Evolutionary conservation across 1,140 invertebrate genomes (phyloP), one percentile per base, ranked within the genome.

Genomic region (Brachionus calyciflorus): DNA sequence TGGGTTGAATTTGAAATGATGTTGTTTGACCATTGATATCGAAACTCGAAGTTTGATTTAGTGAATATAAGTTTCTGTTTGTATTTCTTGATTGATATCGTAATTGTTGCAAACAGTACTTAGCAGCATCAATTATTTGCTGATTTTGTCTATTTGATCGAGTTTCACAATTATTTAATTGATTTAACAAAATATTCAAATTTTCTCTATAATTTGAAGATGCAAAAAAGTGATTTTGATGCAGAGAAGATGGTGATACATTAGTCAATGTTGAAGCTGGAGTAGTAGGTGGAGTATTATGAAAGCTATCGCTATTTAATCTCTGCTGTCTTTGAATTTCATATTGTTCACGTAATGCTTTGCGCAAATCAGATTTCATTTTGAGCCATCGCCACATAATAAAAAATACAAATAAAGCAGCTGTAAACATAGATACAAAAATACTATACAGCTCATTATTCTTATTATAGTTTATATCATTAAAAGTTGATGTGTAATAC

Each of bases 301-400:
- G 26, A 44, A 37, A 65, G 40, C 40, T 44, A 7, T 5, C 21
- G 10, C 19, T 63, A 24, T 44, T 41, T 14, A 44, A 12, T 26
- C 40, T 44, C 21, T 65, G 60, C 12, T 63, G 57, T 63, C 26
- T 14, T 24, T 65, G 37, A 14, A 65, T 65, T 26, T 41, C 19
- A 26, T 24, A 26, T 44, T 73, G 69, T 19, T 73, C 69, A 14
- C 28, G 19, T 1, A 73, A 46, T 12, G 69, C 69, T 5, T 73
- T 73, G 46, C 46, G 41, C 46, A 73, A 49, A 55, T 73, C 69
- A 3, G 69, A 51, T 24, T 73, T 73, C 69, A 73, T 73, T 51
- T 41, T 73, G 0, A 73, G 4, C 69, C 69, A 73, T 33, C 69
- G 26, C 69, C 69, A 73, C 69, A 73, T 73, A 0, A 73, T 73